Base-by-base conservation (phyloP, 2,113 vertebrate species). In the Strigops habroptila region DNA sequence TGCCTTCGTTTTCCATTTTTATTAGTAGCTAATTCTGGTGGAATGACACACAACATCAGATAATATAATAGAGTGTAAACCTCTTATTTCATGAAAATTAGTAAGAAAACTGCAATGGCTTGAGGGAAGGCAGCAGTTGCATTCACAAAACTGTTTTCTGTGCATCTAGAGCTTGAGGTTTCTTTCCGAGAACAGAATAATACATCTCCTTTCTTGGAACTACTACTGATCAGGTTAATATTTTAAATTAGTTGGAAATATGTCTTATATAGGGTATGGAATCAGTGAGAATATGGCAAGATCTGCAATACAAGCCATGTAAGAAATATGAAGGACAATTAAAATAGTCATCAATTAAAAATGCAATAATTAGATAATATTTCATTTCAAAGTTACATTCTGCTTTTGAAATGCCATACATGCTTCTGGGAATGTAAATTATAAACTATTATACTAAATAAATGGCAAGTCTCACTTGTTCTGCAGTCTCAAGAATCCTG, bases 361-460 rank as follows among this genome's bases (percentile, higher is more conserved):
- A 23, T 0, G 22, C 31, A 88, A 3, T 41, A 82, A 84, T 57
- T 83, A n/a, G 31, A 7, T 48, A 59, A 14, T n/a, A 48, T 37
- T 91, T 82, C 22, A 69, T 46, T 91, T 86, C 60, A 75, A 85
- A 91, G 82, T 67, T 55, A 88, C 37, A n/a, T 43, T 81, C 30
- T 7, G 14, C 69, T 68, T 69, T 41, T 30, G 64, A 94, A 88
- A 81, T 64, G 60, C 52, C 76, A 78, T 21, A 25, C 5, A 4
- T 39, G 67, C 90, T 90, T 24, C 82, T 73, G 37, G 90, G 79
- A 91, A 93, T 73, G 60, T 51, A 94, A 84, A 88, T 82, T 52
- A 71, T 37, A 39, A 81, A 82, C 30, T 2, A 59, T 64, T 46
- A 14, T 4, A 37, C 68, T n/a, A 86, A 90, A 51, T 10, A 49